Percentiles rank a stretch among this genome's conserved stretches.
Conservation (phyloP, 1,140 invertebrate genomes). For the Teleopsis dalmanni region DNA sequence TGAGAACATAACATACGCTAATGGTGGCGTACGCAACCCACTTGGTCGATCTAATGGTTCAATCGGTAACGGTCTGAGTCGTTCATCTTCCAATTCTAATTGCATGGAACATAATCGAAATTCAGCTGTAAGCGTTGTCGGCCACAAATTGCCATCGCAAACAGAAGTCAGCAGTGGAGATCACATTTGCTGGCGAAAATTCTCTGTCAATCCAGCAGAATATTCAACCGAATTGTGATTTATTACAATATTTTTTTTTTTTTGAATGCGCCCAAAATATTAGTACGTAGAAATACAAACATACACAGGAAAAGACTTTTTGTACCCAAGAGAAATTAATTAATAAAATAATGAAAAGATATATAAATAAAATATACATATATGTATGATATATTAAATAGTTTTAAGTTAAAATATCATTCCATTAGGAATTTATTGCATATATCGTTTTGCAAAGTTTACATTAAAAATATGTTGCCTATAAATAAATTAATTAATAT, state of each 20-base stretch:
- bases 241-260: background rate
- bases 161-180: constrained; percentile 23
- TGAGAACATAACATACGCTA: constrained; percentile 37
- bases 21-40: constrained; percentile 30
- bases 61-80: background rate
- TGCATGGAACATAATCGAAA: constrained; percentile 1
- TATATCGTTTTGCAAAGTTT: too few relatives aligned
- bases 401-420: too few relatives aligned
- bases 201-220: constrained; percentile 40
- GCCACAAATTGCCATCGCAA: constrained; percentile 28
- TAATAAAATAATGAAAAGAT: background rate
- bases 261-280: background rate
- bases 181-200: constrained; percentile 43
- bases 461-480: too few relatives aligned
- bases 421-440: too few relatives aligned
- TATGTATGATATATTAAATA: too few relatives aligned
- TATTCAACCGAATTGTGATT: constrained; percentile 42
- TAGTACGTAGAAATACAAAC: background rate
- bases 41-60: constrained; percentile 20
- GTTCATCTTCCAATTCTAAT: background rate
- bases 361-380: constrained; percentile 34
- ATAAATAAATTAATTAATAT: too few relatives aligned
- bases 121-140: background rate
- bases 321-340: background rate
- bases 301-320: too few relatives aligned